Conservation (phyloP, 2,113 vertebrate species). For the Prunella fulvescens region DNA sequence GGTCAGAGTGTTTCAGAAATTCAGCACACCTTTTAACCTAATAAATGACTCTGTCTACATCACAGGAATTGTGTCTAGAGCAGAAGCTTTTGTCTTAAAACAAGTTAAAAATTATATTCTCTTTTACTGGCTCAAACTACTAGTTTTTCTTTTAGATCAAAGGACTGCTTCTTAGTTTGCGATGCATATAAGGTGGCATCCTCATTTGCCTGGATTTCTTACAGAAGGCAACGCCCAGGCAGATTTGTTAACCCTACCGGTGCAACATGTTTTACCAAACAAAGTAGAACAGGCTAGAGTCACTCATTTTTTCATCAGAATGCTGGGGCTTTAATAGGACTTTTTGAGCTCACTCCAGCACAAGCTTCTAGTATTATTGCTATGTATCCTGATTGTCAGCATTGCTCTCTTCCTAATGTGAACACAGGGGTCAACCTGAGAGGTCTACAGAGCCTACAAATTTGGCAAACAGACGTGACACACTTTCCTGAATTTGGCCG, state of each 20-base stretch:
- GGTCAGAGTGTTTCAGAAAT: neutral
- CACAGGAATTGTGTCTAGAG: neutral
- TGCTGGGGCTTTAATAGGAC: neutral
- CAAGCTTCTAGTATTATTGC: neutral
- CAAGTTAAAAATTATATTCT: neutral
- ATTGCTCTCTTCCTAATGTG: neutral
- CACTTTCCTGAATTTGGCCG: neutral
- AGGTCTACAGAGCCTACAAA: neutral
- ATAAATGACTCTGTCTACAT: neutral
- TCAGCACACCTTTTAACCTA: neutral
- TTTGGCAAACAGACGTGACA: neutral
- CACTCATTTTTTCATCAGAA: neutral
- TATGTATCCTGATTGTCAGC: neutral
- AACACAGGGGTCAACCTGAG: neutral
- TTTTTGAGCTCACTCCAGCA: neutral
- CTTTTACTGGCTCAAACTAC: neutral
- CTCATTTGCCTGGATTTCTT: neutral
- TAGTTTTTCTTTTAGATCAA: neutral
- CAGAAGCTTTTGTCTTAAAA: neutral
- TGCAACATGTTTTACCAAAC: neutral
- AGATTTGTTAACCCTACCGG: neutral
- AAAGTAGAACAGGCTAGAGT: neutral
- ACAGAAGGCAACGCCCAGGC: neutral
- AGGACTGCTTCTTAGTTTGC: neutral
- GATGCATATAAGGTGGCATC: neutral